Conservation (phyloP, 1,140 invertebrate species). For the Drosophila hydei region DNA sequence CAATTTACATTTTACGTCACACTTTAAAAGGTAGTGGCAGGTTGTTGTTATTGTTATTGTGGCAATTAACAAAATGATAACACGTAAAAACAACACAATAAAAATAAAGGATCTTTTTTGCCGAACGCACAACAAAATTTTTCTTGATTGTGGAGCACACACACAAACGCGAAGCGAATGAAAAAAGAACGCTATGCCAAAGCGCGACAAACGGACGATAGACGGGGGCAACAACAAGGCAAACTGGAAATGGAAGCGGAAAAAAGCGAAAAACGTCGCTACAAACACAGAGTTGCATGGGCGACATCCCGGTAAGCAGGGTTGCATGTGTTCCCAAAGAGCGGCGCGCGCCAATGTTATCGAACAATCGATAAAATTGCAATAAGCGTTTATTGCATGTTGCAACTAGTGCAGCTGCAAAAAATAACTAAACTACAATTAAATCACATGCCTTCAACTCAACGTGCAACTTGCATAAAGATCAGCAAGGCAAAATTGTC, state of each 20-base stretch:
- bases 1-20: slow-evolving; percentile 61
- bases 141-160: slow-evolving; percentile 53
- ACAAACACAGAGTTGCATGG: slow-evolving; percentile 77
- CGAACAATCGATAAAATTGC: slow-evolving; percentile 47
- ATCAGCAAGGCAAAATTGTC: slow-evolving; percentile 8
- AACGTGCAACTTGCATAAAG: neutral
- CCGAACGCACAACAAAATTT: slow-evolving; percentile 43
- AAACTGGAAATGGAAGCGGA: slow-evolving; percentile 81
- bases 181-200: slow-evolving; percentile 72
- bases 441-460: neutral
- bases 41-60: slow-evolving; percentile 51
- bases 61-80: slow-evolving; percentile 37
- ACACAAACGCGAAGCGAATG: slow-evolving; percentile 43
- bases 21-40: slow-evolving; percentile 43
- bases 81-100: slow-evolving; percentile 31
- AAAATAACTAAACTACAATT: neutral
- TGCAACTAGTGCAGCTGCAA: slow-evolving; percentile 7
- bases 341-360: slow-evolving; percentile 40
- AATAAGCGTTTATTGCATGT: slow-evolving; percentile 23
- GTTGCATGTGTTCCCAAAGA: slow-evolving; percentile 46
- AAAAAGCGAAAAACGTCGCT: slow-evolving; percentile 58
- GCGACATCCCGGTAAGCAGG: slow-evolving; percentile 60
- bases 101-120: slow-evolving; percentile 48
- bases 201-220: slow-evolving; percentile 67
- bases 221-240: slow-evolving; percentile 65